Percentiles rank a stretch among this genome's conserved stretches.
Evolutionary conservation across 2,113 vertebrate genomes (phyloP).

Genomic region (Condylura cristata): DNA sequence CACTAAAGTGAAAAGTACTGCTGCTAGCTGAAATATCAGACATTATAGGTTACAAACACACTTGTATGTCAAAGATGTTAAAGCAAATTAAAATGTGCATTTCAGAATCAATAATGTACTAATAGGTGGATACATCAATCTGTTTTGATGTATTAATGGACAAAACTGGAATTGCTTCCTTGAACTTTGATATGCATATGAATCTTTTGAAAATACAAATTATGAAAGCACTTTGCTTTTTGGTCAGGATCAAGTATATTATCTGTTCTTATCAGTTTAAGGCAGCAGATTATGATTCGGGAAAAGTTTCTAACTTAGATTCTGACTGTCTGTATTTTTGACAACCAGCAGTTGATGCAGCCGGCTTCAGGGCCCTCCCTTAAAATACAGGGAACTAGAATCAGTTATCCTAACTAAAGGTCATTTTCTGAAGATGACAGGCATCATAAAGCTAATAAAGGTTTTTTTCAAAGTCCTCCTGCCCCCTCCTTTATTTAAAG

Average conservation of each 20-base stretch:
- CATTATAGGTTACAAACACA: background rate
- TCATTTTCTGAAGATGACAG: background rate
- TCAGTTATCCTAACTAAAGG: background rate
- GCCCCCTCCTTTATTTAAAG: background rate
- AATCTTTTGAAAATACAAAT: background rate
- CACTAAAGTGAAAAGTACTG: background rate
- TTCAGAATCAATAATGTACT: background rate
- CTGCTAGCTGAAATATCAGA: background rate
- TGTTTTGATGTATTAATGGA: background rate
- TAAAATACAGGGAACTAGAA: background rate
- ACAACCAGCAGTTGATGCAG: background rate
- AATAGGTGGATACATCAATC: background rate
- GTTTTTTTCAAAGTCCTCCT: background rate
- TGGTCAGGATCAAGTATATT: too few relatives aligned
- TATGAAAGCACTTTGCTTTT: too few relatives aligned
- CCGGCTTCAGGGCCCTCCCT: background rate
- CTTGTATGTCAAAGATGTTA: background rate
- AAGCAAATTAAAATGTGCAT: background rate
- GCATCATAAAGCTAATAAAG: background rate
- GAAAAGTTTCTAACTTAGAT: slow-evolving; percentile 19
- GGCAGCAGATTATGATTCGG: background rate
- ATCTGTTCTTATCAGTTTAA: too few relatives aligned
- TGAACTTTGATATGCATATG: background rate
- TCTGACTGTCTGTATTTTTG: background rate
- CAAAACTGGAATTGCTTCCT: background rate